These are phyloP conservation scores for Lanistes nyassanus DNA, from an alignment of 1,140 invertebrate species.

Conservation along the genomic window DNA sequence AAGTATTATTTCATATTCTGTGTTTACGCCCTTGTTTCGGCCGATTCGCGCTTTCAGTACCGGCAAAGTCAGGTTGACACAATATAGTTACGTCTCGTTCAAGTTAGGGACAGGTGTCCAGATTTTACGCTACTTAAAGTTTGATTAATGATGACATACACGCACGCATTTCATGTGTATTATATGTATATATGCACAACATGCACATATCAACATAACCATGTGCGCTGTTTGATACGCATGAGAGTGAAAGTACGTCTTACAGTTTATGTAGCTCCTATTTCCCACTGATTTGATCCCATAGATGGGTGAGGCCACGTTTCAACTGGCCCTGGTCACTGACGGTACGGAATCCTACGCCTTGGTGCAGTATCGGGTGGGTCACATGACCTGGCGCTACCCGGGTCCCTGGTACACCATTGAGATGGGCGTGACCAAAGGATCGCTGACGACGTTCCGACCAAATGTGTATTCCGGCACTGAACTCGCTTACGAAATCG, in stretches of 20 bases:
- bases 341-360: slow-evolving; percentile 6
- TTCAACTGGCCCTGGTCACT: slow-evolving; percentile 10
- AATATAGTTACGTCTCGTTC: no score
- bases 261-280: neutral
- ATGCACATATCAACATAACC: neutral
- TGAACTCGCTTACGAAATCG: neutral
- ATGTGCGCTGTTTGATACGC: neutral
- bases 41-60: no score
- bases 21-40: no score
- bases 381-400: slow-evolving; percentile 4
- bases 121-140: no score
- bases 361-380: neutral
- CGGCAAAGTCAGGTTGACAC: no score
- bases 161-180: no score
- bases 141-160: no score
- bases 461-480: neutral
- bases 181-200: no score
- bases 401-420: neutral
- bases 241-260: no score
- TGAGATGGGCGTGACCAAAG: slow-evolving; percentile 7
- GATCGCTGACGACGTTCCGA: neutral
- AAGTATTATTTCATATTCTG: no score
- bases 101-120: no score
- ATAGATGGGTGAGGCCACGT: slow-evolving; percentile 6
- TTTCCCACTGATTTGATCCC: neutral